Conservation (phyloP, 1,140 invertebrate genomes). For the Ganaspis sp. region DNA sequence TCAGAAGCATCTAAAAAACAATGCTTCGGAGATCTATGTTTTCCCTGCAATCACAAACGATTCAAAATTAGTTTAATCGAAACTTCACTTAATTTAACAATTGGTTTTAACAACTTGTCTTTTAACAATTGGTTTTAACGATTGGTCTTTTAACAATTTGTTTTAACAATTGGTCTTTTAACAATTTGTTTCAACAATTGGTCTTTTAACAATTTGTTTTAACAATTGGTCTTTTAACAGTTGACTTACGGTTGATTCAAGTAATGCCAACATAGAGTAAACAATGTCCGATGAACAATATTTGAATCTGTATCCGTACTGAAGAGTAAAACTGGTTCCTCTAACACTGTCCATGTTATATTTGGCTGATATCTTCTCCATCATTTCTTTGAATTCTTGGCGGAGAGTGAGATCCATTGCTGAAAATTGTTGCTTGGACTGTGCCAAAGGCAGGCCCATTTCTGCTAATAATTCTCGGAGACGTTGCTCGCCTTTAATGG, state of each 20-base stretch:
- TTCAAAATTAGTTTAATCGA: too few species aligned
- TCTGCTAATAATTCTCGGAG: conserved; percentile 93
- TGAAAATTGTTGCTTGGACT: conserved; percentile 90
- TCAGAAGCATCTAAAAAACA: conserved; percentile 88
- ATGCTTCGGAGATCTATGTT: conserved; percentile 78
- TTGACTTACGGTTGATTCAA: conserved; percentile 85
- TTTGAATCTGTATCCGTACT: conserved; percentile 88
- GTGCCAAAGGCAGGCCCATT: conserved; percentile 92
- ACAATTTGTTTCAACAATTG: too few species aligned
- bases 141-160: too few species aligned
- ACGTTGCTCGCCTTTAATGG: conserved; percentile 87
- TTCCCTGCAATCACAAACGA: too few species aligned
- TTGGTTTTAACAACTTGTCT: too few species aligned
- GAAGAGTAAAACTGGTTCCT: conserved; percentile 86
- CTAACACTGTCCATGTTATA: conserved; percentile 87
- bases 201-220: too few species aligned
- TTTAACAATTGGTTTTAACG: too few species aligned
- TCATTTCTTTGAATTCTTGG: conserved; percentile 84
- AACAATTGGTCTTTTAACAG: too few species aligned
- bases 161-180: too few species aligned
- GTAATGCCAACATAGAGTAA: conserved; percentile 85
- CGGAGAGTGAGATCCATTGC: conserved; percentile 92
- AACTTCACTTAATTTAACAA: too few species aligned
- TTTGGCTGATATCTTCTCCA: conserved; percentile 87
- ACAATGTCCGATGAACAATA: conserved; percentile 91